Evolutionary conservation across 2,113 vertebrate species (phyloP).

Genomic region (Ranitomeya variabilis): DNA sequence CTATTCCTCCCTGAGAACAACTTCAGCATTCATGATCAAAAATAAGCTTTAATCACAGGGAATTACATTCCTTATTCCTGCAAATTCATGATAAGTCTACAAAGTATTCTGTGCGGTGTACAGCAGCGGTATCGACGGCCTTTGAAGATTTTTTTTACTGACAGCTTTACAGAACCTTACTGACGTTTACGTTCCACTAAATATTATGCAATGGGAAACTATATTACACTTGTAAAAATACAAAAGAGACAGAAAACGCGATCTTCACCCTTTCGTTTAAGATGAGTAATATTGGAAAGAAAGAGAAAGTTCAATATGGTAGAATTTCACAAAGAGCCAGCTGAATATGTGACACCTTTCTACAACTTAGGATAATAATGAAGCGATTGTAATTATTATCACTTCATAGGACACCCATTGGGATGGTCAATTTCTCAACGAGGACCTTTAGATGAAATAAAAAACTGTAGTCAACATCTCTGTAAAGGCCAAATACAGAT

Average conservation of each 20-base stretch:
- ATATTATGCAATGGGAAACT: neutral
- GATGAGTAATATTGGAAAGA: no score
- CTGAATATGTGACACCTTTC: no score
- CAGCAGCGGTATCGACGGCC: neutral
- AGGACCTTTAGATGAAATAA: no score
- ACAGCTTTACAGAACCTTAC: slow-evolving; percentile 9
- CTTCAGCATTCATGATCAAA: slow-evolving; percentile 9
- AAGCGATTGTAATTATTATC: no score
- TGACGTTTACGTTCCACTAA: neutral
- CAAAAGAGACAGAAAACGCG: neutral
- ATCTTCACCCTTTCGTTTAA: neutral
- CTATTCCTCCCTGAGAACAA: slow-evolving; percentile 41
- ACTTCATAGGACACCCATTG: no score
- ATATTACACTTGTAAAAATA: neutral
- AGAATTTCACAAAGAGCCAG: no score
- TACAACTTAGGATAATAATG: no score
- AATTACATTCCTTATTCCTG: slow-evolving; percentile 30
- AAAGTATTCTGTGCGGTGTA: neutral
- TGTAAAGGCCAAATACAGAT: no score
- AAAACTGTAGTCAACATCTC: no score
- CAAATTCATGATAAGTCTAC: slow-evolving; percentile 22
- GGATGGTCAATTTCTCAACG: no score
- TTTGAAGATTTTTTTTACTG: slow-evolving; percentile 14
- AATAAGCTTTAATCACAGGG: slow-evolving; percentile 48
- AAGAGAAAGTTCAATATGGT: no score